phyloP scores from a whole-genome alignment of 2,888 invertebrate genomes.

The Nephrotoma guestfalica region DNA sequence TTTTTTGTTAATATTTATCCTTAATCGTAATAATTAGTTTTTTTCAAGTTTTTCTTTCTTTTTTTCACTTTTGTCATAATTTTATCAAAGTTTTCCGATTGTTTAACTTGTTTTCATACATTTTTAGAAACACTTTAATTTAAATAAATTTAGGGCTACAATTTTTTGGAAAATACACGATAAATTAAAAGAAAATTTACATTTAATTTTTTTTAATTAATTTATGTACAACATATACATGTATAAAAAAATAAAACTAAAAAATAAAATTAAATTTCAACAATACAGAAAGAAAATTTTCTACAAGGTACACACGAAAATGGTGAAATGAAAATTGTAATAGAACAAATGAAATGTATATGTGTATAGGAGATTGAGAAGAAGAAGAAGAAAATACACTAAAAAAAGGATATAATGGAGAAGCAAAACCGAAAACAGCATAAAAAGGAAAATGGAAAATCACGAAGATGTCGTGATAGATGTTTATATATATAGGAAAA shows the following conservation, averaged over 20 bases:
- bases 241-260: background rate
- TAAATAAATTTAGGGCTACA: background rate
- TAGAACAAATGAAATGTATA: background rate
- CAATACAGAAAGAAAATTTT: background rate
- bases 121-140: background rate
- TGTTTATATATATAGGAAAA: background rate
- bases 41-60: background rate
- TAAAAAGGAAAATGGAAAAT: background rate
- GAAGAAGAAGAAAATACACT: constrained; percentile 1
- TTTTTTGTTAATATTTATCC: background rate
- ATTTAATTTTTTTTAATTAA: background rate
- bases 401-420: background rate
- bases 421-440: background rate
- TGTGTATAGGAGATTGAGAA: background rate
- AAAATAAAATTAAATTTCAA: background rate
- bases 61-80: background rate
- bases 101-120: background rate
- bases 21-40: background rate
- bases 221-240: background rate
- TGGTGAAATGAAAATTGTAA: background rate
- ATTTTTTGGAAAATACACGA: background rate
- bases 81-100: background rate
- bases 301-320: background rate
- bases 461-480: background rate
- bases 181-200: background rate